phyloP scores from a whole-genome alignment of 2,888 invertebrate genomes.

The Plemyria rubiginata region DNA sequence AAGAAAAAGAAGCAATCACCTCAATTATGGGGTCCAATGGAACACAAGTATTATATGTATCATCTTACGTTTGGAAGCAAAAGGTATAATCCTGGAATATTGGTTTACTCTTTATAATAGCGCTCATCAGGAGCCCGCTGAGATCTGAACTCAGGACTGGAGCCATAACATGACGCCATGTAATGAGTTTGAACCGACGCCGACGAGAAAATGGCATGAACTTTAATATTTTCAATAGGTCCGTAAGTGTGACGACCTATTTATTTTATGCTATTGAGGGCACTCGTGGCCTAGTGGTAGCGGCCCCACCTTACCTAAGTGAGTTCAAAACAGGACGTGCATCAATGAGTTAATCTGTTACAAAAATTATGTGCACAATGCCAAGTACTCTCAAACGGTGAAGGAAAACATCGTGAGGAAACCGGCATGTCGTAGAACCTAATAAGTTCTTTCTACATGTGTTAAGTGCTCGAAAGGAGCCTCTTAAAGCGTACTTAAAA shows the following conservation, averaged over 20 bases:
- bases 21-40: neutral
- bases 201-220: slow-evolving; percentile 1
- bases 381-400: too few species aligned
- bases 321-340: too few species aligned
- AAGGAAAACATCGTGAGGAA: too few species aligned
- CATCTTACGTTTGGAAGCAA: neutral
- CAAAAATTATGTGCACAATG: too few species aligned
- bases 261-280: too few species aligned
- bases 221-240: neutral
- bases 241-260: neutral
- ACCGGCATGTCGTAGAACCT: too few species aligned
- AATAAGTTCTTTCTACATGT: too few species aligned
- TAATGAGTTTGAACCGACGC: slow-evolving; percentile 4
- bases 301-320: too few species aligned
- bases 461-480: too few species aligned
- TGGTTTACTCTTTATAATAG: neutral
- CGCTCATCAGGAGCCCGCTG: neutral
- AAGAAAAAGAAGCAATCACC: neutral
- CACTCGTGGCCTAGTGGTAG: too few species aligned
- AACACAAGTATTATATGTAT: neutral
- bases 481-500: too few species aligned
- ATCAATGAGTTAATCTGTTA: too few species aligned
- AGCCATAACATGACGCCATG: slow-evolving; percentile 2
- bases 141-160: neutral
- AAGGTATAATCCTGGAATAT: neutral